Base-by-base conservation (phyloP, 2,113 vertebrate species). In the Centropristis striata region DNA sequence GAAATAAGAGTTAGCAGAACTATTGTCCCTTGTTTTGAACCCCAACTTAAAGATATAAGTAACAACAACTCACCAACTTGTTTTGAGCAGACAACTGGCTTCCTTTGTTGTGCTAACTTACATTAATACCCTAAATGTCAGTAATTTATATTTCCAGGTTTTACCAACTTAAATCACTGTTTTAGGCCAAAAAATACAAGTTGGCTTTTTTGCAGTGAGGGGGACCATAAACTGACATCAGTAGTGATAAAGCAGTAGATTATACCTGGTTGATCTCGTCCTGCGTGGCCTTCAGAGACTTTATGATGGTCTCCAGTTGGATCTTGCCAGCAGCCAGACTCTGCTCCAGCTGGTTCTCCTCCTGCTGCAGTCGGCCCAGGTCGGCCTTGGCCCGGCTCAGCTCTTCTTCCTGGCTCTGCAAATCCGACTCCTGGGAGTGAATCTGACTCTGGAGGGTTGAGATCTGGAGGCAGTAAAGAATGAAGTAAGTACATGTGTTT, bases 231-330 rank as follows among this genome's bases (percentile, higher is more conserved):
- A 69, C 28, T 44, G 41, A 23, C 61, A n/a, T 15, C 1, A 27
- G 5, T 13, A 2, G 11, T 13, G 20, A 59, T 3, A 4, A 39
- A 39, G 2, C 9, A 44, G 13, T 25, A 9, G 3, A 57, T 69
- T 41, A 44, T 78, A 99, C 98, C 97, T 99, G 98, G 88, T 96
- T 98, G 87, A 99, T 99, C 89, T 99, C 98, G 0, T 99, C 98
- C 73, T 99, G 98, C 0, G 98, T 99, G 50, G 97, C 96, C 79
- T 97, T 97, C 58, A 99, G 90, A 25, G 98, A 99, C 85, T 97
- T 98, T 78, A 99, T 97, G 83, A 99, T 99, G 69, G 98, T 99
- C 80, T 99, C 98, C 54, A 99, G 95, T 57, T 99, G 98, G 41
- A 96, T 95, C 61, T 96, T 97, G 9, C 98, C 98, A 0, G 98